Evolutionary conservation across 2,113 vertebrate genomes (phyloP).

Genomic region (Lynx canadensis): DNA sequence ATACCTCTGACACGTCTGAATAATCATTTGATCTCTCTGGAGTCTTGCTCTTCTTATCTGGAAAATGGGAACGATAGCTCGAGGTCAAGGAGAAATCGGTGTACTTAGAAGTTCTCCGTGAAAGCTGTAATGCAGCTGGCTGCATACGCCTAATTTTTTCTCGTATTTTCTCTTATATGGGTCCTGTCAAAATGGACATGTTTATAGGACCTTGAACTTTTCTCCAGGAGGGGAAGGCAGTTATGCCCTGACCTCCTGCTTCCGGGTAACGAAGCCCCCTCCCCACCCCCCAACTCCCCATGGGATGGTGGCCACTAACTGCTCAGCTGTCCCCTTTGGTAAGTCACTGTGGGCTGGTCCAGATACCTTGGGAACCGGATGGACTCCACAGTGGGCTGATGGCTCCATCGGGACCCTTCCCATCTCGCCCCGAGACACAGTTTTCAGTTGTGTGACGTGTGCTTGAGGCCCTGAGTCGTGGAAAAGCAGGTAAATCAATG

Average conservation of each 20-base stretch:
- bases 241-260: neutral
- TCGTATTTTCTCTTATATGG: neutral
- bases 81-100: accelerated
- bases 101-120: neutral
- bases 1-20: neutral
- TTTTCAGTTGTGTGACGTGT: neutral
- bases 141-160: neutral
- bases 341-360: neutral
- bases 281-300: accelerated
- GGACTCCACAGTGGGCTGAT: neutral
- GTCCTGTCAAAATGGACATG: neutral
- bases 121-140: neutral
- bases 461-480: neutral
- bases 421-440: neutral
- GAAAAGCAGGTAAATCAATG: neutral
- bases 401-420: neutral
- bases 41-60: neutral
- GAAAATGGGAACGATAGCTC: neutral
- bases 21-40: neutral
- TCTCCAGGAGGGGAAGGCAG: neutral
- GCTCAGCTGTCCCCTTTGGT: neutral
- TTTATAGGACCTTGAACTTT: neutral
- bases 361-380: no score
- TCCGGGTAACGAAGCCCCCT: neutral
- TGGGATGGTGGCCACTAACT: neutral